These are phyloP conservation scores for Oncorhynchus clarkii DNA, from an alignment of 2,113 vertebrate species.

Conservation along the genomic window DNA sequence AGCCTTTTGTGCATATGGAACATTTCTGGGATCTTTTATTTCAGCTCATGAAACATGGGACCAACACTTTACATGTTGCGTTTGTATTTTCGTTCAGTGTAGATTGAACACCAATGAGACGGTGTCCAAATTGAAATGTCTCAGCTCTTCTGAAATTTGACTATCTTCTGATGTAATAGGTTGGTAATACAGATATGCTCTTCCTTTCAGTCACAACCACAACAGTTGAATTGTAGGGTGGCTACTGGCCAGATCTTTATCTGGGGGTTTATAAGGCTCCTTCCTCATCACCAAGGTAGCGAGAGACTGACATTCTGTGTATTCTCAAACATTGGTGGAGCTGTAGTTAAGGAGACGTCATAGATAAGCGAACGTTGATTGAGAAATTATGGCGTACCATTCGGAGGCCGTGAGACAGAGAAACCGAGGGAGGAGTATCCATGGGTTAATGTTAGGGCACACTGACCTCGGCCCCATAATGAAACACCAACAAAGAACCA, in stretches of 20 bases:
- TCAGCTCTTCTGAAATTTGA: background rate
- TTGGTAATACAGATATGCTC: background rate
- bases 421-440: conserved; percentile 44
- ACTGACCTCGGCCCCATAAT: conserved; percentile 76
- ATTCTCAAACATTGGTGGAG: background rate
- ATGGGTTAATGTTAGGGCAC: conserved; percentile 59
- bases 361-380: background rate
- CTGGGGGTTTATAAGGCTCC: background rate
- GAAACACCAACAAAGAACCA: conserved; percentile 78
- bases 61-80: too few relatives aligned
- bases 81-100: background rate
- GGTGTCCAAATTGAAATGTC: background rate
- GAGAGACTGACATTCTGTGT: background rate
- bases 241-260: background rate
- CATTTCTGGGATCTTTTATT: too few relatives aligned
- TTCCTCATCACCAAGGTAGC: background rate
- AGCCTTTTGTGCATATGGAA: too few relatives aligned
- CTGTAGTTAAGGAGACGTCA: background rate
- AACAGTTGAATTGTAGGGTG: too few relatives aligned
- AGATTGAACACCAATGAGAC: background rate
- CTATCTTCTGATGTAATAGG: background rate
- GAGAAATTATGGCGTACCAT: conserved; percentile 6
- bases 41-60: too few relatives aligned
- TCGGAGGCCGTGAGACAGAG: conserved; percentile 11
- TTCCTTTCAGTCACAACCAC: background rate